Percentiles rank a stretch among this genome's conserved stretches.
phyloP scores from a whole-genome alignment of 2,888 invertebrate genomes.

The Acanthosepion pharaonis region DNA sequence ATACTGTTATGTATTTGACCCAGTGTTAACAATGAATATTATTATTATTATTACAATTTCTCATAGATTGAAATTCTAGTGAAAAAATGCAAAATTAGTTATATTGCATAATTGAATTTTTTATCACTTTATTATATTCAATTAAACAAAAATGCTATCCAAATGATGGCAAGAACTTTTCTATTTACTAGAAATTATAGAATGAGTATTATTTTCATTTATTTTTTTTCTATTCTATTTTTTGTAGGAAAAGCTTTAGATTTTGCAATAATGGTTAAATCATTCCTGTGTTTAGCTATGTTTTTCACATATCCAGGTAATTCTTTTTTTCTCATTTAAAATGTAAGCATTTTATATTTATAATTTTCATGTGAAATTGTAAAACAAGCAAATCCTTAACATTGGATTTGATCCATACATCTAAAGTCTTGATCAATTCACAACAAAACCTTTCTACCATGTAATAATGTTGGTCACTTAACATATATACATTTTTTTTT shows the following conservation, averaged over 20 bases:
- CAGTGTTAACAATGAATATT: too few relatives aligned
- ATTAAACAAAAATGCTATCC: too few relatives aligned
- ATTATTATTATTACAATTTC: too few relatives aligned
- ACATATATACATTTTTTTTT: not conserved
- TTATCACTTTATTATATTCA: too few relatives aligned
- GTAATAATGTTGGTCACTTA: not conserved
- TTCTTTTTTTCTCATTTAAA: constrained; percentile 51
- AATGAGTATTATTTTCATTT: not conserved
- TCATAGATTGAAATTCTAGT: too few relatives aligned
- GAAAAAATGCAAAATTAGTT: too few relatives aligned
- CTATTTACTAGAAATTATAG: not conserved
- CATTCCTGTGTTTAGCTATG: constrained; percentile 75
- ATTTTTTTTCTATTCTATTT: constrained; percentile 48
- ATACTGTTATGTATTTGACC: too few relatives aligned
- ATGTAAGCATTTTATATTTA: not conserved
- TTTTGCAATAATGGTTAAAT: constrained; percentile 75
- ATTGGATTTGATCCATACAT: too few relatives aligned
- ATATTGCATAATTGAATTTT: too few relatives aligned
- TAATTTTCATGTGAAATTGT: not conserved
- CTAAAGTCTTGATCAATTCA: too few relatives aligned
- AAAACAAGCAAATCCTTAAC: too few relatives aligned
- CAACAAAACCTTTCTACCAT: too few relatives aligned
- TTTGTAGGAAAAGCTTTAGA: constrained; percentile 67
- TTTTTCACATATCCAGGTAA: constrained; percentile 76
- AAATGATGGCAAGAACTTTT: not conserved